phyloP scores from a whole-genome alignment of 2,113 vertebrate species.

The Grallaria varia region DNA sequence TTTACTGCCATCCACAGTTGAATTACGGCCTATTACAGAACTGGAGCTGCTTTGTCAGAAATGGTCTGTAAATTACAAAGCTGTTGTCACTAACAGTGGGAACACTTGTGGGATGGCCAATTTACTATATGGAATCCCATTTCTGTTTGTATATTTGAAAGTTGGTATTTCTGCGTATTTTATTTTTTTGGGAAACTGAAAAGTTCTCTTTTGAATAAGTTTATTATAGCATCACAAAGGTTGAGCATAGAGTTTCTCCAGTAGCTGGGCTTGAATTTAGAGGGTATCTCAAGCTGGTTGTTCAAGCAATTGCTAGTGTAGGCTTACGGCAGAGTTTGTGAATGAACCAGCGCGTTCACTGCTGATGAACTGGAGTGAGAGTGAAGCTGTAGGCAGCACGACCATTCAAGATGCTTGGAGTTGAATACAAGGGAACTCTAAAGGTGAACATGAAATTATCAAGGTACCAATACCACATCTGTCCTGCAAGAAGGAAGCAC shows the following conservation, averaged over 20 bases:
- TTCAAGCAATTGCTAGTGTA: neutral
- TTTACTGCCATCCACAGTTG: neutral
- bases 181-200: accelerated
- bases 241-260: neutral
- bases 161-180: neutral
- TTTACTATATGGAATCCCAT: neutral
- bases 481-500: neutral
- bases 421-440: neutral
- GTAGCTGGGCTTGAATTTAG: neutral
- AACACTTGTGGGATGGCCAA: neutral
- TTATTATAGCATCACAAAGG: neutral
- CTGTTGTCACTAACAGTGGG: neutral
- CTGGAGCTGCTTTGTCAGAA: neutral
- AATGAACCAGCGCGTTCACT: neutral
- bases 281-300: neutral
- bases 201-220: neutral
- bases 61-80: neutral
- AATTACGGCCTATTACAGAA: neutral
- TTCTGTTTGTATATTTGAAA: neutral
- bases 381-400: neutral
- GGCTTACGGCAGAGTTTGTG: neutral
- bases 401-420: neutral
- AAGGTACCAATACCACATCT: neutral
- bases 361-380: neutral
- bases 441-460: neutral